A percentile compares a stretch with the other conserved stretches of the same genome.
These are phyloP conservation scores for pig (Sus scrofa) DNA, from an alignment of 2,113 vertebrate genomes.

Conservation along the genomic window T2T-Sscrofa CM000816.6:34283501-34284000, in stretches of 20 bases:
- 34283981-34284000: neutral
- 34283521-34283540: neutral
- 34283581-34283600: neutral
- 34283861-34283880: neutral
- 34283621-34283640: neutral
- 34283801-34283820: neutral
- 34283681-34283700: neutral
- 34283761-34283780: neutral
- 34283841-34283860: neutral
- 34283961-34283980: constrained; percentile 2
- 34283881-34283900: neutral
- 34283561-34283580: neutral
- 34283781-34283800: neutral
- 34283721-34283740: neutral
- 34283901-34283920: neutral
- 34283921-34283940: neutral
- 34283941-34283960: neutral
- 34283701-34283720: neutral
- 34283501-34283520: neutral
- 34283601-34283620: neutral
- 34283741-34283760: constrained; percentile 40
- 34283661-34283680: neutral
- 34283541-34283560: constrained; percentile 37
- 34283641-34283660: neutral
- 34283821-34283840: neutral